Percentiles rank a stretch among this genome's conserved stretches.
Evolutionary conservation across 2,113 vertebrate genomes (phyloP).

Genomic region (Dinomys branickii): DNA sequence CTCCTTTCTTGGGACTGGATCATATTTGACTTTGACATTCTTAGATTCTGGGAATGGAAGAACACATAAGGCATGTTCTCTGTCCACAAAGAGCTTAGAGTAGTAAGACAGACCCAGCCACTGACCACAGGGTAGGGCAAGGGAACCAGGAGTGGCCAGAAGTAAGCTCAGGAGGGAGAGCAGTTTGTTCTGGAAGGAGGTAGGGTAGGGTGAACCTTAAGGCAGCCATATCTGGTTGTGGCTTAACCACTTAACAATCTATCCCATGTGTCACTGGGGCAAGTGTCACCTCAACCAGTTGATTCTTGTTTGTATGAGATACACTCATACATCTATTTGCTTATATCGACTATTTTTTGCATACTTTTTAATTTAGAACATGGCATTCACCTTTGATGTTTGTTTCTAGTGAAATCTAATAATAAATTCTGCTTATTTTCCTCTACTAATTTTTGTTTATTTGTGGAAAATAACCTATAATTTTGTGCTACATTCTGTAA

Average conservation of each 20-base stretch:
- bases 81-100: neutral
- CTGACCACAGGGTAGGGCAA: too few species aligned
- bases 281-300: neutral
- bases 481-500: neutral
- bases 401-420: neutral
- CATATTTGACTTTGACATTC: conserved; percentile 3
- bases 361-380: neutral
- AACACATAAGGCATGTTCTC: neutral
- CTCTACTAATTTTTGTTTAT: neutral
- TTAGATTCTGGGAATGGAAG: neutral
- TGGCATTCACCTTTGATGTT: neutral
- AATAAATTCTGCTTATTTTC: neutral
- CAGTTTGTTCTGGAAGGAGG: neutral
- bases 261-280: neutral
- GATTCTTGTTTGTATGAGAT: neutral
- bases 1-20: neutral
- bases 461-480: neutral
- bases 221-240: neutral
- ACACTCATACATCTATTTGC: neutral
- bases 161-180: neutral
- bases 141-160: fast-evolving
- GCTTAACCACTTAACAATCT: neutral
- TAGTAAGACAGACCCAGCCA: neutral
- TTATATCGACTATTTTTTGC: neutral
- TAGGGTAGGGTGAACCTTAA: neutral